Conservation (phyloP, 2,888 invertebrate genomes). For the Syrista parreyssii region DNA sequence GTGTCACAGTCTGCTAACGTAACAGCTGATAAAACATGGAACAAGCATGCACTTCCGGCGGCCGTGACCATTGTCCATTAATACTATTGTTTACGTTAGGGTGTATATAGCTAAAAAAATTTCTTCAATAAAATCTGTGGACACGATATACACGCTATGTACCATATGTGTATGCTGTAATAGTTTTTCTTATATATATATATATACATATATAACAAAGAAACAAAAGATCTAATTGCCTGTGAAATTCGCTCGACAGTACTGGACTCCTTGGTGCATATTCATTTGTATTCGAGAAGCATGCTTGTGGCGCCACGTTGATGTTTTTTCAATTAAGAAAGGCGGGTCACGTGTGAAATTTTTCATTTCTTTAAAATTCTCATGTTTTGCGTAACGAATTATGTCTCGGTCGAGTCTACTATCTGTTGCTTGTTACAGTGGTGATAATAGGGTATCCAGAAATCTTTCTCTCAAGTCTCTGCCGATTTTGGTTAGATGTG, state of each 20-base stretch:
- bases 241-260: not conserved
- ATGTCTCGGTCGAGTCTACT: constrained; percentile 5
- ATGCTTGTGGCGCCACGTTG: no score
- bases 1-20: not conserved
- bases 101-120: constrained; percentile 54
- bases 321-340: no score
- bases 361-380: not conserved
- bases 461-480: constrained; percentile 27
- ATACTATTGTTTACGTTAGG: constrained; percentile 53
- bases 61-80: constrained; percentile 56
- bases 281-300: no score
- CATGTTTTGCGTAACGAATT: constrained; percentile 2
- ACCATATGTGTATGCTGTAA: constrained; percentile 6
- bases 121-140: constrained; percentile 40
- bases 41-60: constrained; percentile 46
- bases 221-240: constrained; percentile 12
- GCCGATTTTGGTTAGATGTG: constrained; percentile 23
- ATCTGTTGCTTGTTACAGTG: not conserved
- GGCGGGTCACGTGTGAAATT: no score
- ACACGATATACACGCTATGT: constrained; percentile 18
- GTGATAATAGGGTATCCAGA: no score
- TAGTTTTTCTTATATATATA: constrained; percentile 9
- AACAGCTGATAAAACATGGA: not conserved
- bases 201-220: constrained; percentile 12
- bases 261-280: no score